Percentiles rank a stretch among this genome's conserved stretches.
Evolutionary conservation across 1,140 invertebrate genomes (phyloP).

Genomic region (Triops longicaudatus): DNA sequence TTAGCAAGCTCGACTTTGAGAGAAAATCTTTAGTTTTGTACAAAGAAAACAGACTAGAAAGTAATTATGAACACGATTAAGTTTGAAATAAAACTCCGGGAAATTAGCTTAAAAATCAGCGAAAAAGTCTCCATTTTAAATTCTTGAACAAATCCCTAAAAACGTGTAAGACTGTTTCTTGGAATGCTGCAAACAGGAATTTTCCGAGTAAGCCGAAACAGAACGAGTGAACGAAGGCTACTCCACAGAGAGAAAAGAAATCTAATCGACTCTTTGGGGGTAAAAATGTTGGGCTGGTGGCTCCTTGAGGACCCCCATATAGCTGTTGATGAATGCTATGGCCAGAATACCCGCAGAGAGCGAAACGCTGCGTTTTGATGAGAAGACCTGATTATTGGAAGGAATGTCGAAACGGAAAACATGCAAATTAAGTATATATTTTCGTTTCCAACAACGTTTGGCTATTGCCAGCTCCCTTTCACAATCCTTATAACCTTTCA

Average conservation of each 20-base stretch:
- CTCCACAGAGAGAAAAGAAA: too few relatives aligned
- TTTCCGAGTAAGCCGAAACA: neutral
- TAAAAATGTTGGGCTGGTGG: neutral
- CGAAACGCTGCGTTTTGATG: constrained; percentile 1
- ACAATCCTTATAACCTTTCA: neutral
- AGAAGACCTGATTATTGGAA: constrained; percentile 8
- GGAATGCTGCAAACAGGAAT: neutral
- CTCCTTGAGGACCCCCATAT: neutral
- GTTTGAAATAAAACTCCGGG: too few relatives aligned
- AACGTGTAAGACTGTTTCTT: neutral
- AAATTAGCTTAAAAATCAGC: too few relatives aligned
- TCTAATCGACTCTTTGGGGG: too few relatives aligned
- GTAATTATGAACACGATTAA: too few relatives aligned
- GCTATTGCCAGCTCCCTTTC: neutral
- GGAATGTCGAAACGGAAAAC: constrained; percentile 14
- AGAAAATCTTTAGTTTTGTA: too few relatives aligned
- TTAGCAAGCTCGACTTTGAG: too few relatives aligned
- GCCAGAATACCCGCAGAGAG: constrained; percentile 7
- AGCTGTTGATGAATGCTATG: constrained; percentile 9
- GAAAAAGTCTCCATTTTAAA: neutral
- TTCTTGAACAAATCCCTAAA: neutral
- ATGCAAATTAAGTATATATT: neutral
- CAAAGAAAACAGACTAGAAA: too few relatives aligned
- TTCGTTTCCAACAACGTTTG: neutral
- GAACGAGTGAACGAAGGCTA: neutral